Conservation (phyloP, 2,888 invertebrate genomes). For the Xestia c-nigrum region DNA sequence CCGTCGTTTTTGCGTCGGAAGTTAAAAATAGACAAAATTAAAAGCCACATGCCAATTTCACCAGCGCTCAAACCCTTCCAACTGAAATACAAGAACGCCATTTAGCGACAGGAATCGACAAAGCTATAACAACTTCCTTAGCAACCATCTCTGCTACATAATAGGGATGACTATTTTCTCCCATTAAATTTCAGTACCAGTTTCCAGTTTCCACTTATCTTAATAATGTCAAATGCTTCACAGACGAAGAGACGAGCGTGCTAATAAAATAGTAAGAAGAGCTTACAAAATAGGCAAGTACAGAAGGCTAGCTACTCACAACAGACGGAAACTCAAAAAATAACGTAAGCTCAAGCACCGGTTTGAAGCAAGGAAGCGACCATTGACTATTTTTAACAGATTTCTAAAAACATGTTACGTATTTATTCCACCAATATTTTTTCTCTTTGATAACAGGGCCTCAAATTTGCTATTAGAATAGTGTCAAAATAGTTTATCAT, state of each 20-base stretch:
- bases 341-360: background rate
- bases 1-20: background rate
- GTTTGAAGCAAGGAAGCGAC: background rate
- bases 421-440: too few relatives aligned
- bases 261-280: conserved; percentile 42
- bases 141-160: conserved; percentile 2
- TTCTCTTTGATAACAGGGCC: too few relatives aligned
- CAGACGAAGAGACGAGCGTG: conserved; percentile 19
- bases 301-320: conserved; percentile 3
- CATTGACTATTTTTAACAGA: background rate
- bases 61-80: background rate
- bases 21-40: background rate
- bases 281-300: background rate
- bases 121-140: conserved; percentile 38
- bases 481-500: too few relatives aligned
- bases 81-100: conserved; percentile 2
- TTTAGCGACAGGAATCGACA: conserved; percentile 26
- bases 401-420: too few relatives aligned
- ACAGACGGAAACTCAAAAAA: background rate
- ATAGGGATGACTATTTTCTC: conserved; percentile 5
- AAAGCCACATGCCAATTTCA: conserved; percentile 6
- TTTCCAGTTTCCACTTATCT: conserved; percentile 40
- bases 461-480: too few relatives aligned
- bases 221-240: conserved; percentile 44
- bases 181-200: conserved; percentile 23